A percentile compares a stretch with the other conserved stretches of the same genome.
phyloP scores from a whole-genome alignment of 2,888 invertebrate genomes.

The Escarpia spicata region DNA sequence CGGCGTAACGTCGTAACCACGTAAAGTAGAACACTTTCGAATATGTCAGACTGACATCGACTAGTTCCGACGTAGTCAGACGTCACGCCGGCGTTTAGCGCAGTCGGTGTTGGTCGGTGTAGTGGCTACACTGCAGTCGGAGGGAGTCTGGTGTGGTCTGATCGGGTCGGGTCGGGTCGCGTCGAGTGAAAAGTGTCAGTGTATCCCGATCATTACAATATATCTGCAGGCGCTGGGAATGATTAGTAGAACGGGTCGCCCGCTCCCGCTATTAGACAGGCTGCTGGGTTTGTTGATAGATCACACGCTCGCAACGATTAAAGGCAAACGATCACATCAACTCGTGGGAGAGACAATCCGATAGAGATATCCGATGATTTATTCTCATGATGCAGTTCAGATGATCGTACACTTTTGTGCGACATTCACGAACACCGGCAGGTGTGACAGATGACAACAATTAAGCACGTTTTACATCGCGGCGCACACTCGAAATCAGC shows the following conservation, averaged over 20 bases:
- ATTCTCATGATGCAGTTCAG: not conserved
- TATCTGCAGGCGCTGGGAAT: not conserved
- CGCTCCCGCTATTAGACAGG: not conserved
- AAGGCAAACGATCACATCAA: not conserved
- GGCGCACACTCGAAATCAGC: not conserved
- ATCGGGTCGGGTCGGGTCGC: no score
- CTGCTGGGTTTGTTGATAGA: not conserved
- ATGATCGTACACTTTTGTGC: not conserved
- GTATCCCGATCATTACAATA: no score
- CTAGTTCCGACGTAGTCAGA: no score
- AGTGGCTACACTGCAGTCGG: no score
- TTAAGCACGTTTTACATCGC: not conserved
- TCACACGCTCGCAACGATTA: not conserved
- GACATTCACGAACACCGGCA: not conserved
- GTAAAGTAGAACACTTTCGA: no score
- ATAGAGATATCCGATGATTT: slow-evolving; percentile 8
- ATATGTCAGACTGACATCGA: no score
- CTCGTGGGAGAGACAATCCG: not conserved
- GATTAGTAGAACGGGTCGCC: not conserved
- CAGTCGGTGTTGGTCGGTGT: no score
- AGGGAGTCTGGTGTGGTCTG: no score
- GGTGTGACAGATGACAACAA: not conserved
- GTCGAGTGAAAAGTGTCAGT: no score
- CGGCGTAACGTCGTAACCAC: no score
- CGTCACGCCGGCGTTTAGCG: no score